Evolutionary conservation across 2,888 invertebrate species (phyloP), one percentile per base, ranked within the genome.

Genomic region (Xiphydria camelus): DNA sequence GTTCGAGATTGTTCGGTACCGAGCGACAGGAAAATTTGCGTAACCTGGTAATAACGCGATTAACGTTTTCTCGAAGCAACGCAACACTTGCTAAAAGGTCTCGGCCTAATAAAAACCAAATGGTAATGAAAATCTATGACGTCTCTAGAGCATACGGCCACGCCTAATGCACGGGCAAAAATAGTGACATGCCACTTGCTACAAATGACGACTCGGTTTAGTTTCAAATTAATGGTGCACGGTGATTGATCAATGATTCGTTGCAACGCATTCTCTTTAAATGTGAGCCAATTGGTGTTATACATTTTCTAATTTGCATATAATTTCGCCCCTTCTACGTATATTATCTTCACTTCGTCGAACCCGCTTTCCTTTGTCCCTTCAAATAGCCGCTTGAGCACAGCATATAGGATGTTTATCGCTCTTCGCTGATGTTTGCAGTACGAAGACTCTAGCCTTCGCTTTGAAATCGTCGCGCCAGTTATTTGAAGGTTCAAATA

Each of bases 211-310:
- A 41, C 19, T 20, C 35, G 12, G 20, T 23, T 14, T 14, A 40
- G 46, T 44, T 51, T 38, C 26, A 45, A 49, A 46, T 39, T 52
- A 49, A 43, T 32, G 34, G 61, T 61, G 61, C 61, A 56, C 44
- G 23, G 54, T 61, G 55, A 59, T 55, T 14, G 45, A 51, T 37
- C 43, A 17, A 17, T 32, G 31, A 26, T 42, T 41, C 9, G 12
- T 42, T 41, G 20, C 14, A 17, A 42, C 19, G 32, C 21, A 40
- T 18, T 22, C n/a, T 38, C 33, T 43, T 44, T 22, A 45, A 42
- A 45, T 41, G 52, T 59, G 62, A 64, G 57, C 65, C 66, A 66
- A 64, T 66, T 66, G 62, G 61, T 67, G 66, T 68, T 64, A 44
- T 50, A 54, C 49, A 52, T 56, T 53, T 56, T 58, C 49, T 53